Conservation (phyloP, 2,113 vertebrate genomes). For the Aythya baeri region DNA sequence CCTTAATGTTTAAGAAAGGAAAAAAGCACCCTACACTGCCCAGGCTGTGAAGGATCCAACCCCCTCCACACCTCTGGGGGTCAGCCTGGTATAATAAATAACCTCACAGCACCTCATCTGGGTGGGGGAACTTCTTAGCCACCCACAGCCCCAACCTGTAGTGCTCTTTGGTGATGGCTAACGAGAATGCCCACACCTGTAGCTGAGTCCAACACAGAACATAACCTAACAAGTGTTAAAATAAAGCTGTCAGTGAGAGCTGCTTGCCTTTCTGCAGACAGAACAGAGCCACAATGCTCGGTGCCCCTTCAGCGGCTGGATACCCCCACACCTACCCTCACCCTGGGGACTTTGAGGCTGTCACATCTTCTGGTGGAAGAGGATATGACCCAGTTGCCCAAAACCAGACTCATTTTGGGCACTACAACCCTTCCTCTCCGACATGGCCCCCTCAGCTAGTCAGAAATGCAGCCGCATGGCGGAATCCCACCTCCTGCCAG, state of each 20-base stretch:
- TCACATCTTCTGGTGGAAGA: neutral
- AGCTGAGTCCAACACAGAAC: neutral
- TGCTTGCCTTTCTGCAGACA: neutral
- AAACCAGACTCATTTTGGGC: neutral
- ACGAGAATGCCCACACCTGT: neutral
- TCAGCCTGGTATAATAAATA: neutral
- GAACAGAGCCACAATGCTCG: rapidly evolving
- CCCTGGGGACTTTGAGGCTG: neutral
- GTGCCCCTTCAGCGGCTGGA: rapidly evolving
- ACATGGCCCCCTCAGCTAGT: neutral
- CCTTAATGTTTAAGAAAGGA: neutral
- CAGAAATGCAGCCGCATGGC: too few relatives aligned
- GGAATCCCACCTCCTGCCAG: neutral
- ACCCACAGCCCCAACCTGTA: neutral
- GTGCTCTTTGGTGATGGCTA: neutral
- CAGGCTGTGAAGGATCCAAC: neutral
- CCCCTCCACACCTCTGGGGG: neutral
- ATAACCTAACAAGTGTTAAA: neutral
- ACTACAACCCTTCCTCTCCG: neutral
- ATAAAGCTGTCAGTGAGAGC: neutral
- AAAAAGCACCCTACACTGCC: neutral
- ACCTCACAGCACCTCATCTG: neutral
- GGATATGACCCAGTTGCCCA: neutral
- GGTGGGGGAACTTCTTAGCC: neutral
- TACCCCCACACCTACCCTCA: neutral